Evolutionary conservation across 2,888 invertebrate species (phyloP).

Genomic region (Meliscaeva auricollis): DNA sequence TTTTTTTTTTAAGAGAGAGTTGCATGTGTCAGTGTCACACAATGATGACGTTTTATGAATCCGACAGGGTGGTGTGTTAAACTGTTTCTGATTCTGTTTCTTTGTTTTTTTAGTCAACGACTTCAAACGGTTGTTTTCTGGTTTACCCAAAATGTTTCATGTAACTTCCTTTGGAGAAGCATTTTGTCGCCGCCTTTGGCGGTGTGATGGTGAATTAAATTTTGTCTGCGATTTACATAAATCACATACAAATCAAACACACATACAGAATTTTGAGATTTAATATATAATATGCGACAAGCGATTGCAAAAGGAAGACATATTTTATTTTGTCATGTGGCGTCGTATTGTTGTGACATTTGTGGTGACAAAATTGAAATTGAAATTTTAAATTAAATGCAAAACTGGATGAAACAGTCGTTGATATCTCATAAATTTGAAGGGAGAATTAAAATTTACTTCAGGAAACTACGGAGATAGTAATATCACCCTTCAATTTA

Average conservation of each 20-base stretch:
- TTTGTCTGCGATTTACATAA: conserved; percentile 15
- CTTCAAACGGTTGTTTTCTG: conserved; percentile 4
- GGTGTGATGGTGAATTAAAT: conserved; percentile 60
- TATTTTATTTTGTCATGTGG: conserved; percentile 46
- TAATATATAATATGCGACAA: conserved; percentile 54
- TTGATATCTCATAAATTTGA: not conserved
- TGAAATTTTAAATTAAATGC: conserved; percentile 46
- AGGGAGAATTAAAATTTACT: not conserved
- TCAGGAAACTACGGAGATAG: too few species aligned
- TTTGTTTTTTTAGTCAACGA: not conserved
- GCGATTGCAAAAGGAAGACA: conserved; percentile 45
- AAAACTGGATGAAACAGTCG: not conserved
- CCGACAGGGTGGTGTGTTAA: conserved; percentile 10
- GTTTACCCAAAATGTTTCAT: conserved; percentile 7
- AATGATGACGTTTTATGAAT: conserved; percentile 11
- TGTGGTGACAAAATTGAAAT: conserved; percentile 65
- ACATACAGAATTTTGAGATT: conserved; percentile 28
- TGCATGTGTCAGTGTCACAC: conserved; percentile 51
- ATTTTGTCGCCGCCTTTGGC: conserved; percentile 7
- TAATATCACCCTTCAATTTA: too few species aligned
- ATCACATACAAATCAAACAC: not conserved
- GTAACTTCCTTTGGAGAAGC: conserved; percentile 38
- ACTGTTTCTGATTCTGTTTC: conserved; percentile 17
- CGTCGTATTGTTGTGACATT: conserved; percentile 49
- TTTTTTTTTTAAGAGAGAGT: conserved; percentile 15